Evolutionary conservation across 2,113 vertebrate genomes (phyloP), one percentile per base, ranked within the genome.

Genomic region (Scartelaos histophorus): DNA sequence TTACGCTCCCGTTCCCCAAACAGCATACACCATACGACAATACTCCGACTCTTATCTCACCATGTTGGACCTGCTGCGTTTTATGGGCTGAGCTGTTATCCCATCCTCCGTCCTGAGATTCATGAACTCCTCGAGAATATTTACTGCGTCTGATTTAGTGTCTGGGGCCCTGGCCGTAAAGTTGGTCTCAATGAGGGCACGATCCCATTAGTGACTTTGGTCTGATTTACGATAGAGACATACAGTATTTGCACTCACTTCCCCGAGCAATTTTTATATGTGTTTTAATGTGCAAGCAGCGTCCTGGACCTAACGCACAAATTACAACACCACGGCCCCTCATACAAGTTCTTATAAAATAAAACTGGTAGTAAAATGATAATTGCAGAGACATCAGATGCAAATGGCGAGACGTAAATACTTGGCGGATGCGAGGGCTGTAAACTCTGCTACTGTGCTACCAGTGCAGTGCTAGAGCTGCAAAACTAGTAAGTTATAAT

Each of bases 71-170:
- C 66, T 24, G 51, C 38, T n/a, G 57, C 6, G 51, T 75, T 60
- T 74, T 57, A 70, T 61, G 5, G 47, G 49, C 69, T 43, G 21
- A 68, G 69, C 64, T 76, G 68, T 75, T 81, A 77, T 83, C 71
- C 25, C 2, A 21, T 35, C 58, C 19, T 35, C 56, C 66, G 34
- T 72, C 66, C 45, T 68, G 38, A 70, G 3, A 0, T 87, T 85
- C 79, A 85, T 81, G 65, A 70, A 69, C 24, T 85, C 69, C n/a
- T 84, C 51, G 69, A 73, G 72, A 81, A 73, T 87, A 85, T 86
- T 89, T 83, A 87, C 78, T 82, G 69, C 71, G 71, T 25, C 47
- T 85, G 85, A 89, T 92, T 88, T 88, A 83, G 79, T 67, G 75
- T 69, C 34, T 54, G 22, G 70, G 79, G 71, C 66, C 69, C 60